These are phyloP conservation scores for Saturnia japonica DNA, from an alignment of 2,888 invertebrate species.

Conservation along the genomic window DNA sequence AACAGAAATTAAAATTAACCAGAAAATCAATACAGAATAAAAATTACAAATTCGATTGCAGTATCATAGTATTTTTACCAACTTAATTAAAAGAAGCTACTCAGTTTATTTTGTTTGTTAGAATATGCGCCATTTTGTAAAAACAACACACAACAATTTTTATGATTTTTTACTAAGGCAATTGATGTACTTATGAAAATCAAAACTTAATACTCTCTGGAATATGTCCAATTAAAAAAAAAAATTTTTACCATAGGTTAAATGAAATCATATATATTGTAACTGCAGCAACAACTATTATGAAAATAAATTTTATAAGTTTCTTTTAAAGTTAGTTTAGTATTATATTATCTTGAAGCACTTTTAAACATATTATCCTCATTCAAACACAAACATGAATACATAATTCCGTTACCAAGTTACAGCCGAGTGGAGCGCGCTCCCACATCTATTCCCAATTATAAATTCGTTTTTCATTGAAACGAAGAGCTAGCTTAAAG, in stretches of 20 bases:
- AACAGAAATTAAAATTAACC: too few species aligned
- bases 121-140: too few species aligned
- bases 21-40: too few species aligned
- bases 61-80: too few species aligned
- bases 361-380: not conserved
- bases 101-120: too few species aligned
- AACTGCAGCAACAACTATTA: not conserved
- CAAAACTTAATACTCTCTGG: too few species aligned
- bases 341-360: not conserved
- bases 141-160: too few species aligned
- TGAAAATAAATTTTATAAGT: not conserved
- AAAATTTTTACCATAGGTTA: not conserved
- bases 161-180: too few species aligned
- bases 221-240: too few species aligned
- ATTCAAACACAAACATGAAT: not conserved
- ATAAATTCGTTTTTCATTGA: conserved; percentile 45
- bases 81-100: too few species aligned
- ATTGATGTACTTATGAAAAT: too few species aligned
- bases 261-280: not conserved
- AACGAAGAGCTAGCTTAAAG: conserved; percentile 43
- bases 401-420: conserved; percentile 5
- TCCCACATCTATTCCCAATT: conserved; percentile 34
- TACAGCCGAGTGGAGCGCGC: not conserved
- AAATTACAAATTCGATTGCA: too few species aligned
- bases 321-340: not conserved